Evolutionary conservation across 1,140 invertebrate genomes (phyloP), one percentile per base, ranked within the genome.

Genomic region (Eupristina koningsbergeri): DNA sequence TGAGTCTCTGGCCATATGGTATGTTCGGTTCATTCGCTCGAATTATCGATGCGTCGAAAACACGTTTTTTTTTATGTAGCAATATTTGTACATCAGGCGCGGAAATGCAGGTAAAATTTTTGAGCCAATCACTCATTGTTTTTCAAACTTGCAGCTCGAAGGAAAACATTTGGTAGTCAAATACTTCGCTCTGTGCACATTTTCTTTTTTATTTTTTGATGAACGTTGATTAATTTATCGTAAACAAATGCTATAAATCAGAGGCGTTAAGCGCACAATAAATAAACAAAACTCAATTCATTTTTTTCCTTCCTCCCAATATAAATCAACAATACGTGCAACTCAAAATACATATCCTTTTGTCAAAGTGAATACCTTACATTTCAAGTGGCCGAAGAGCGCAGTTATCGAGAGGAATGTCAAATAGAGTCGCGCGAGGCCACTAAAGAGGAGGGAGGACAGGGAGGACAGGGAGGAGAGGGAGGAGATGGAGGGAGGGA

Each of bases 61-160:
- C 34, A n/a, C n/a, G n/a, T n/a, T n/a, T n/a, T n/a, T n/a, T 74
- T 81, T 74, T 74, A 81, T 74, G 74, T 81, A 81, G n/a, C 53
- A n/a, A 74, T 81, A 74, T 74, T 45, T 61, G 67, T 31, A 64
- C 39, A n/a, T 9, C 29, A 6, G 64, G 15, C 3, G 17, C 29
- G 22, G 6, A 71, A 71, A 71, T 41, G 41, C 31, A 19, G 34
- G 36, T 19, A n/a, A 67, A 64, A 34, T 50, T 81, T 81, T 63
- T 61, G 0, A 61, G 69, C 58, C 74, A 29, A 83, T 83, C 74
- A 39, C 41, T 69, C 81, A 77, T 83, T 50, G 80, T 75, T 63
- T n/a, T 74, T 61, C 36, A 45, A 80, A 80, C 78, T 50, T n/a
- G 3, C 63, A 45, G 17, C 41, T 3, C 41, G 41, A 19, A 45